These are phyloP conservation scores for Orchestes rusci DNA, from an alignment of 2,888 invertebrate species.

Conservation along the genomic window DNA sequence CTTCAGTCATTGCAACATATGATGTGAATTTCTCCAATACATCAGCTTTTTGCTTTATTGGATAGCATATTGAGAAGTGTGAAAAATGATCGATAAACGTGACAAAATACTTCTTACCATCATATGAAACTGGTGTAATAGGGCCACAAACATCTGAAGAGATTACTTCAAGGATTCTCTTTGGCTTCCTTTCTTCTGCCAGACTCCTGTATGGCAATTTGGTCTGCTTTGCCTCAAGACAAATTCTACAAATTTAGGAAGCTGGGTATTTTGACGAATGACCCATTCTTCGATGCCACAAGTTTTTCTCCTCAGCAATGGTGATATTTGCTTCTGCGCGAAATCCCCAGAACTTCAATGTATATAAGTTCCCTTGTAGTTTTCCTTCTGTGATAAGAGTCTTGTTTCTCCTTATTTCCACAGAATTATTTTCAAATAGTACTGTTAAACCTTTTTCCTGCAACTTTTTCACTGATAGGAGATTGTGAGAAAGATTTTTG, in stretches of 20 bases:
- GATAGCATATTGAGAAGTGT: conserved; percentile 13
- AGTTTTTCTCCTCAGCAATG: conserved; percentile 7
- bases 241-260: conserved; percentile 14
- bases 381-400: background rate
- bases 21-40: conserved; percentile 27
- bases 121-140: conserved; percentile 19
- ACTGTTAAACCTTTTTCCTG: conserved; percentile 23
- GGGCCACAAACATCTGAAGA: conserved; percentile 30
- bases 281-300: conserved; percentile 27
- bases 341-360: background rate
- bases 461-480: conserved; percentile 26
- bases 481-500: conserved; percentile 21
- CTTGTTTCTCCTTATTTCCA: background rate
- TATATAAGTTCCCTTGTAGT: background rate
- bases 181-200: no score
- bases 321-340: background rate
- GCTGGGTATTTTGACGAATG: conserved; percentile 27
- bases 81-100: conserved; percentile 15
- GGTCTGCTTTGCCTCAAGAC: conserved; percentile 31
- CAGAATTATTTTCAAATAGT: conserved; percentile 14
- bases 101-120: conserved; percentile 19
- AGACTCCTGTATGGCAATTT: conserved; percentile 32
- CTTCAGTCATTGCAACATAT: conserved; percentile 31
- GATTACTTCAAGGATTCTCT: conserved; percentile 27
- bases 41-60: conserved; percentile 31